Evolutionary conservation across 2,113 vertebrate species (phyloP), one percentile per base, ranked within the genome.

Genomic region (Tragelaphus buxtoni): DNA sequence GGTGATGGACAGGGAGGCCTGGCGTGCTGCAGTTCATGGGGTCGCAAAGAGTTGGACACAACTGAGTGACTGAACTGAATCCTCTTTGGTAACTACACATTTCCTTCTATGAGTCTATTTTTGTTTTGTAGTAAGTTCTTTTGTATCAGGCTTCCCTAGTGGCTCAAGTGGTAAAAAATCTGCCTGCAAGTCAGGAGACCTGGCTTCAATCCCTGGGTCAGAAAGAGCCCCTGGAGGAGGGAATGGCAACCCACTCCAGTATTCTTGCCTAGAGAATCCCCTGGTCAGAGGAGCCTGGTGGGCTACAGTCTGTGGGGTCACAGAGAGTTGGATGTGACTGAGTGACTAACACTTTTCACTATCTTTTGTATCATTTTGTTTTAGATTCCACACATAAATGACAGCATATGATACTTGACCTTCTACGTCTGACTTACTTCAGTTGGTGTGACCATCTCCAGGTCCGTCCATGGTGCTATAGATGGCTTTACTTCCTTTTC

Each of bases 391-490:
- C 17, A 51, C 32, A 0, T n/a, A 24, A 35, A 51, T 13, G 49
- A 7, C 7, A 4, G 30, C 47, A 11, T 51, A 11, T 51, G 47
- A n/a, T 12, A 4, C 17, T 7, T 80, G 77, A 8, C 77, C 49
- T n/a, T 35, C 30, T 13, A 0, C 18, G 74, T 5, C 49, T n/a
- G 49, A 80, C 17, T 79, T 5, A 4, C 17, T n/a, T 51, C 17
- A 22, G 17, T 12, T 24, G 32, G 0, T 80, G 30, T 12, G 30
- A n/a, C 18, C 10, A 2, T n/a, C 30, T 53, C 18, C 30, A 80
- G 32, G 49, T 8, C 77, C 77, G 2, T 35, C 6, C 30, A 1
- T 35, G 77, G n/a, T 8, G 49, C 49, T 53, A 18, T 32, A 24
- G 32, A n/a, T 35, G 47, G 18, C 49, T 12, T 53, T 13, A 2